Percentiles rank a stretch among this genome's conserved stretches.
These are phyloP conservation scores for Teleogryllus occipitalis DNA, from an alignment of 1,140 invertebrate genomes.

Conservation along the genomic window DNA sequence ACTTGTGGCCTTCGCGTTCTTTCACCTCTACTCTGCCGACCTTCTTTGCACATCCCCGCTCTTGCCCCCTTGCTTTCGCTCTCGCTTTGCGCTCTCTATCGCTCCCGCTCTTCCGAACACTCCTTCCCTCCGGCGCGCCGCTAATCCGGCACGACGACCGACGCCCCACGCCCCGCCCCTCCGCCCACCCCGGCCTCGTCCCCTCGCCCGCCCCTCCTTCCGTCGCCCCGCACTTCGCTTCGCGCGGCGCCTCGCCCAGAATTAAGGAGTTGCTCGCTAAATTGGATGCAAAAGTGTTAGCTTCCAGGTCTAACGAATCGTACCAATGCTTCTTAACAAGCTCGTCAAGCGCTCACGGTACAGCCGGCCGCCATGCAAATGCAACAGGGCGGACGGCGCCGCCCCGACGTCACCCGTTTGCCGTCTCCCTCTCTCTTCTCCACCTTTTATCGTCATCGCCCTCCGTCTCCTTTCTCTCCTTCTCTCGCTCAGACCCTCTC, in stretches of 20 bases:
- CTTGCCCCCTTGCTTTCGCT: too few species aligned
- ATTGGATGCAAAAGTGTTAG: constrained; percentile 22
- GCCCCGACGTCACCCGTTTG: background rate
- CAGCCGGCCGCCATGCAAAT: background rate
- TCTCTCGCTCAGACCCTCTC: background rate
- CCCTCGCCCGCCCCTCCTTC: background rate
- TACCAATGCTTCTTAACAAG: constrained; percentile 20
- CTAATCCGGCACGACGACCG: background rate
- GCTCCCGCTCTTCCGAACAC: background rate
- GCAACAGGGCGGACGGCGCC: background rate
- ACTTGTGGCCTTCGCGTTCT: too few species aligned
- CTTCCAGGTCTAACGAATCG: constrained; percentile 22
- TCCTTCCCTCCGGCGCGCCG: background rate
- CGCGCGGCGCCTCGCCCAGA: background rate
- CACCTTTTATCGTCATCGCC: background rate
- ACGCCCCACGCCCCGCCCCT: background rate
- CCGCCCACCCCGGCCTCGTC: too few species aligned
- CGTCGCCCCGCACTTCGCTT: background rate
- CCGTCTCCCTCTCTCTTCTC: background rate
- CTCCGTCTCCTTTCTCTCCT: background rate
- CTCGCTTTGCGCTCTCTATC: too few species aligned
- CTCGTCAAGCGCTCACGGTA: constrained; percentile 8
- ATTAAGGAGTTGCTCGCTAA: constrained; percentile 14
- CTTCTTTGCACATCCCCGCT: too few species aligned
- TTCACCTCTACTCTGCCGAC: too few species aligned